Evolutionary conservation across 1,140 invertebrate species (phyloP).

Genomic region (Megalopta genalis): DNA sequence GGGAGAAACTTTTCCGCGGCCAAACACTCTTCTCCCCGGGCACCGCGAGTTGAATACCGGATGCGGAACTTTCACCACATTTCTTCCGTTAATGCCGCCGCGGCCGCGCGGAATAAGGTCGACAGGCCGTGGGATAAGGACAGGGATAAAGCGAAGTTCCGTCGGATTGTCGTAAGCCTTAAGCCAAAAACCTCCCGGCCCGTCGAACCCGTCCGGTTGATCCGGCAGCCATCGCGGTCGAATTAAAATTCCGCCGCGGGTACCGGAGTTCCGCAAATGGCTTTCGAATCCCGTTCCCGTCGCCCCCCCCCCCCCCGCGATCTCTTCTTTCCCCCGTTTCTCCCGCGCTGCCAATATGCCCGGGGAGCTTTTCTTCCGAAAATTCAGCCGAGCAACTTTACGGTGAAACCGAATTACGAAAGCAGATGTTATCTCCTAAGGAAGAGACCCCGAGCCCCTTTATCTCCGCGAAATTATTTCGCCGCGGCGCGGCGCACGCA

Average conservation of each 20-base stretch:
- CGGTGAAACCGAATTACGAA: no score
- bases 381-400: no score
- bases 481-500: no score
- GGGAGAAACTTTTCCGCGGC: slow-evolving; percentile 30
- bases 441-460: no score
- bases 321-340: no score
- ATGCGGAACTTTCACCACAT: slow-evolving; percentile 59
- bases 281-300: slow-evolving; percentile 5
- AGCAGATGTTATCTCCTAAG: no score
- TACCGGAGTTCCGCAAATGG: slow-evolving; percentile 22
- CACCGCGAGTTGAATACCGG: slow-evolving; percentile 47
- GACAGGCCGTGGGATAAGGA: slow-evolving; percentile 28
- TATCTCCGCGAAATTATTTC: no score
- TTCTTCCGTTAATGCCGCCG: slow-evolving; percentile 54
- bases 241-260: slow-evolving; percentile 38
- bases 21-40: slow-evolving; percentile 37
- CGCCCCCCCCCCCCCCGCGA: no score
- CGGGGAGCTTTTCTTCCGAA: no score
- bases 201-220: slow-evolving; percentile 43
- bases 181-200: slow-evolving; percentile 56
- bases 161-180: slow-evolving; percentile 56
- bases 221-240: slow-evolving; percentile 36
- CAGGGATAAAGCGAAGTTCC: slow-evolving; percentile 49
- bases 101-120: slow-evolving; percentile 49
- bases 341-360: no score